Evolutionary conservation across 1,140 invertebrate genomes (phyloP), one percentile per base, ranked within the genome.

Genomic region (Melanaphis sacchari): DNA sequence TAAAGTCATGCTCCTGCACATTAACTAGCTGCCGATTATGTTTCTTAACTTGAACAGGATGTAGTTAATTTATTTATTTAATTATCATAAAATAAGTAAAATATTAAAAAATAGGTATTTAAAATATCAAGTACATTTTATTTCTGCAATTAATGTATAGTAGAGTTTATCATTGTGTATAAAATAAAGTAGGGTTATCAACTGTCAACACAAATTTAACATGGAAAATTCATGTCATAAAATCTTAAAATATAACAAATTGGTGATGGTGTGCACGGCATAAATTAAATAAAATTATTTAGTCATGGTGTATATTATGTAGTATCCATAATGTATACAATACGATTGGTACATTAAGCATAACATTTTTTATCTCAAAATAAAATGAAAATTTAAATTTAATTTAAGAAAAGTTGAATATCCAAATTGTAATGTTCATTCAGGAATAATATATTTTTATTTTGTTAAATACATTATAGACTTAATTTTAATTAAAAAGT

Each of bases 191-290:
- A 36, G 21, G 21, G 2, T 36, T 81, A 8, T 81, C 8, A 81
- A 81, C 15, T 38, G 22, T 81, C 6, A 22, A 38, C 36, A 81
- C 36, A 81, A 66, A n/a, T n/a, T 36, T 81, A 15, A 36, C 38
- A 22, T 81, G 38, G 36, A 5, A 81, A 81, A 38, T 2, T 22
- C 22, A 5, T 36, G 36, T 38, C 4, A 66, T 22, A 59, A 66
- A 9, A 76, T 81, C 76, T 38, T 11, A 36, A 40, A 40, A 36
- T n/a, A n/a, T n/a, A 6, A n/a, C 15, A 76, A 76, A 18, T n/a
- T n/a, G 31, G 4, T n/a, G 59, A 0, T 18, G 46, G n/a, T 5
- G 2, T 4, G 54, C 31, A n/a, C 31, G 4, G 0, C 31, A n/a
- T 76, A n/a, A 18, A n/a, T 76, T 7, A 5, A 76, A n/a, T 76